Conservation (phyloP, 2,113 vertebrate genomes). For the Stegastes partitus region DNA sequence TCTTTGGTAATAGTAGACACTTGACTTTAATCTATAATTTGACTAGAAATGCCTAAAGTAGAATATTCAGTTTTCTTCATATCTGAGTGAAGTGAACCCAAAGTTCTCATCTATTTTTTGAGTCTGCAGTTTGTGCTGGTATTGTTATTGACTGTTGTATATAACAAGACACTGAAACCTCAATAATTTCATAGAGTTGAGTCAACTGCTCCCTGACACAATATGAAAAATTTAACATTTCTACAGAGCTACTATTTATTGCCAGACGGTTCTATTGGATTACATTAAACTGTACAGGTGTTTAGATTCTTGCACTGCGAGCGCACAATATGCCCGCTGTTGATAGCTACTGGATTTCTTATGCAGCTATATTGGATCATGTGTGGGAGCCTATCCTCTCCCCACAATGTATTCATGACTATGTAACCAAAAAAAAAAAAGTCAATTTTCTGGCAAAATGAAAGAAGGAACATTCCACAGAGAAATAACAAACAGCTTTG, state of each 20-base stretch:
- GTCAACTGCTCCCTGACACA: conserved; percentile 4
- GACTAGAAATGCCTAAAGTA: too few species aligned
- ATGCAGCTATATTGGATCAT: conserved; percentile 45
- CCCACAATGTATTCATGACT: conserved; percentile 53
- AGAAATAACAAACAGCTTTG: conserved; percentile 41
- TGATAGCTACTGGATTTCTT: conserved; percentile 38
- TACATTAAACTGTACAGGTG: conserved; percentile 18
- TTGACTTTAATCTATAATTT: too few species aligned
- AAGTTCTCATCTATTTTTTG: neutral
- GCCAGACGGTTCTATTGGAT: conserved; percentile 17
- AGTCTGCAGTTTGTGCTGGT: neutral
- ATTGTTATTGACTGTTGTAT: conserved; percentile 14
- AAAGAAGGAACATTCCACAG: conserved; percentile 11
- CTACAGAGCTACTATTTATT: conserved; percentile 5
- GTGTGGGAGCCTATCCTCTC: conserved; percentile 14
- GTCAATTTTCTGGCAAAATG: conserved; percentile 42
- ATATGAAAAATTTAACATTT: conserved; percentile 29
- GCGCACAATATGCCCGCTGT: conserved; percentile 23
- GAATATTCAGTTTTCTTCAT: neutral
- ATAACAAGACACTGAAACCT: conserved; percentile 24
- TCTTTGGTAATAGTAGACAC: too few species aligned
- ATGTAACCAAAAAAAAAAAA: conserved; percentile 25
- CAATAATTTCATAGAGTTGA: conserved; percentile 6
- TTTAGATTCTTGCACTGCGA: conserved; percentile 16
- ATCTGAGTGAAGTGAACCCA: neutral